Base-by-base conservation (phyloP, 2,888 invertebrate genomes). In the Diloba caeruleocephala region DNA sequence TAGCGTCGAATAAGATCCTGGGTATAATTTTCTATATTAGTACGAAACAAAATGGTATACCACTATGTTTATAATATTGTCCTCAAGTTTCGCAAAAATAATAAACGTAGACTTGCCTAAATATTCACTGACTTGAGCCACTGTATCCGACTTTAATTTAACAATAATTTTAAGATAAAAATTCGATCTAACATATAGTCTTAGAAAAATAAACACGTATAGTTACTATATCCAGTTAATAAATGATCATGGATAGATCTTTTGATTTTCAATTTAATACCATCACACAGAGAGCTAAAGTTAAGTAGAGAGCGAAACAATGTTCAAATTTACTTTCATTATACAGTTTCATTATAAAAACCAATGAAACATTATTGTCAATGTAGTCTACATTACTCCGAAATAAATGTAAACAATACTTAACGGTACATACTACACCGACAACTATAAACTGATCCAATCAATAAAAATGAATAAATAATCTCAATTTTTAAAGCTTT, bases 401-500 rank as follows among this genome's bases (percentile, higher is more conserved):
- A 77, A 75, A 62, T 70, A 59, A 70, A 76, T 61, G 52, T 72
- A 74, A 71, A 64, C 69, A 72, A 74, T 74, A 72, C 72, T 78
- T 79, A 74, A 76, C 69, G 71, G 70, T 76, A 79, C 63, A 71
- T 72, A 74, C 74, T 73, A 81, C 63, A 74, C 52, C 71, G 73
- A 77, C 67, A 78, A 74, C 78, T 78, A 74, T 65, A 79, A 65
- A 79, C 78, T 79, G 76, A 82, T 83, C 78, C 84, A n/a, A n/a
- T n/a, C 84, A 82, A 86, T 85, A 79, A 80, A 73, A 85, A 84
- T 79, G 80, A 85, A 90, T 89, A 91, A 89, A 88, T 92, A 93
- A 93, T 93, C 92, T 93, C 92, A 91, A 90, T 84, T 85, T 84
- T 92, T 89, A 92, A 92, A 90, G 89, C 89, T 89, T 88, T 79